Evolutionary conservation across 2,113 vertebrate genomes (phyloP).

Genomic region (Aptenodytes patagonicus): DNA sequence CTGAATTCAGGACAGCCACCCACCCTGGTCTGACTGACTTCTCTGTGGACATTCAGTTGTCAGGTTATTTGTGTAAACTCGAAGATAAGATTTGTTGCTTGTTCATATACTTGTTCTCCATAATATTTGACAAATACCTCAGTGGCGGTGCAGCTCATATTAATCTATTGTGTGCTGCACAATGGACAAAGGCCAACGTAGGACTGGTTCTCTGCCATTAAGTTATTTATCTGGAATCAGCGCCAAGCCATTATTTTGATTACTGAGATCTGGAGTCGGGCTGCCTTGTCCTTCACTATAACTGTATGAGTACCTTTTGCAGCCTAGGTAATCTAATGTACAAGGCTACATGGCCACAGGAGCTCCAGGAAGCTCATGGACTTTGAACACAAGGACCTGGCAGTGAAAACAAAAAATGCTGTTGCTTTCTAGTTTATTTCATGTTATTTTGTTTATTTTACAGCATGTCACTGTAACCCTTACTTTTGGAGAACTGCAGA

Average conservation of each 20-base stretch:
- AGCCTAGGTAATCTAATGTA: neutral
- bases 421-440: neutral
- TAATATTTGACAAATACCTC: neutral
- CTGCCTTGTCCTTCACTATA: neutral
- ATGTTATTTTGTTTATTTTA: neutral
- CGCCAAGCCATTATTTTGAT: neutral
- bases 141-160: neutral
- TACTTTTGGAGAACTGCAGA: neutral
- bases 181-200: neutral
- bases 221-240: neutral
- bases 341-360: neutral
- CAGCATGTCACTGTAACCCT: neutral
- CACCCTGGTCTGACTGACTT: neutral
- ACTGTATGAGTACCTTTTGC: fast-evolving
- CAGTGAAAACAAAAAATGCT: neutral
- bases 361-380: neutral
- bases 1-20: neutral
- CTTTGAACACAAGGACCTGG: neutral
- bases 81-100: neutral
- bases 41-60: neutral
- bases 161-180: neutral
- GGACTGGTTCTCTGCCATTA: neutral
- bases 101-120: neutral
- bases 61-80: neutral
- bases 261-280: neutral